Evolutionary conservation across 2,888 invertebrate species (phyloP).

Genomic region (Stegophylla sp.): DNA sequence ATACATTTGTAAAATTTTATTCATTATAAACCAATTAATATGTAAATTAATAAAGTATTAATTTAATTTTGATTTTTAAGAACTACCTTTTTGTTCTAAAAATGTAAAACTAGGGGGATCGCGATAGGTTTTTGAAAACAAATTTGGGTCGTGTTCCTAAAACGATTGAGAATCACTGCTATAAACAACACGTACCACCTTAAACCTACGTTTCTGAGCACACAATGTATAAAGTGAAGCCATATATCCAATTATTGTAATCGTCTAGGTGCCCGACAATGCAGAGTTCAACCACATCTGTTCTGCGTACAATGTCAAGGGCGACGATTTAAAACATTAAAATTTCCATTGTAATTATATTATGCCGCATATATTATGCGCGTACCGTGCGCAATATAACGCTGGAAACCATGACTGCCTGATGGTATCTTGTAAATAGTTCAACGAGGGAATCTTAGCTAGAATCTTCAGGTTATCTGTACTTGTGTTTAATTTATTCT

Average conservation of each 20-base stretch:
- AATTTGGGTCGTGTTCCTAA: no score
- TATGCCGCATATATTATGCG: neutral
- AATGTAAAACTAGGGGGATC: no score
- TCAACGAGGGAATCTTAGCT: neutral
- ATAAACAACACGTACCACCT: no score
- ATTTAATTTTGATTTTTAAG: no score
- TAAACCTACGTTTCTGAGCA: neutral
- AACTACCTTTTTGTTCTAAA: no score
- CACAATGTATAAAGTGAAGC: neutral
- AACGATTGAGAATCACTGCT: no score
- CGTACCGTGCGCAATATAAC: neutral
- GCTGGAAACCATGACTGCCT: conserved; percentile 20
- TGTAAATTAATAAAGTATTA: no score
- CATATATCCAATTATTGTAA: conserved; percentile 6
- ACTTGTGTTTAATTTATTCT: neutral
- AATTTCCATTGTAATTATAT: conserved; percentile 28
- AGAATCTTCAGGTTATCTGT: neutral
- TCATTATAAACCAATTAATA: no score
- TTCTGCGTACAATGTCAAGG: conserved; percentile 53
- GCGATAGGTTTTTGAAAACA: no score
- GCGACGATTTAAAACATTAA: conserved; percentile 22
- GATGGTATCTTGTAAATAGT: conserved; percentile 15
- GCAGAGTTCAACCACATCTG: conserved; percentile 38
- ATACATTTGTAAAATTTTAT: no score
- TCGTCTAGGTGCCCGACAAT: neutral